These are phyloP conservation scores for Cetoscarus ocellatus DNA, from an alignment of 2,797 vertebrate species.

Conservation along the genomic window DNA sequence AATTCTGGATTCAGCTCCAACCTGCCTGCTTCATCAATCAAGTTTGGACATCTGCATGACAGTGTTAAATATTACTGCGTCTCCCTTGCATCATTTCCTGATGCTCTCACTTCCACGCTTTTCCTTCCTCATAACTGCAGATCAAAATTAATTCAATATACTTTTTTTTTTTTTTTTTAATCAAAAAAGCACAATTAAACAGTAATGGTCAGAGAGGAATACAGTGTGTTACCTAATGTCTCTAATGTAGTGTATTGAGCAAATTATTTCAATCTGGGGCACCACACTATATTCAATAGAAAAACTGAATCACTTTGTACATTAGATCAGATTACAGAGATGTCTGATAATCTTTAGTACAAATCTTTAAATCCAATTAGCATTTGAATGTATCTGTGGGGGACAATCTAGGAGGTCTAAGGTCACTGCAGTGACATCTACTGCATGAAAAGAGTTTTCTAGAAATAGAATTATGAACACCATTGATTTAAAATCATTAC, in stretches of 20 bases:
- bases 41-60: slow-evolving; percentile 38
- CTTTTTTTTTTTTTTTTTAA: no score
- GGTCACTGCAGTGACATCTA: slow-evolving; percentile 12
- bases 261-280: neutral
- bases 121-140: neutral
- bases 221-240: neutral
- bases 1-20: slow-evolving; percentile 24
- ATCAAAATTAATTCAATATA: neutral
- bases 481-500: slow-evolving; percentile 8
- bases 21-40: slow-evolving; percentile 38
- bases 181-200: neutral
- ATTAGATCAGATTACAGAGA: slow-evolving; percentile 3
- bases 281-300: neutral
- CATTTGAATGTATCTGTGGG: slow-evolving; percentile 31
- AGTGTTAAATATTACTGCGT: slow-evolving; percentile 34
- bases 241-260: neutral
- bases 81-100: neutral
- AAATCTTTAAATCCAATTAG: slow-evolving; percentile 45
- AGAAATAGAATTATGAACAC: neutral
- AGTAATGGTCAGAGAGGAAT: neutral
- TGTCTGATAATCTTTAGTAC: slow-evolving; percentile 30
- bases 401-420: slow-evolving; percentile 1
- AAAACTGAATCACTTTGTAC: neutral
- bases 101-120: neutral
- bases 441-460: neutral